Evolutionary conservation across 2,888 invertebrate genomes (phyloP).

Genomic region (Orchesella flavescens): DNA sequence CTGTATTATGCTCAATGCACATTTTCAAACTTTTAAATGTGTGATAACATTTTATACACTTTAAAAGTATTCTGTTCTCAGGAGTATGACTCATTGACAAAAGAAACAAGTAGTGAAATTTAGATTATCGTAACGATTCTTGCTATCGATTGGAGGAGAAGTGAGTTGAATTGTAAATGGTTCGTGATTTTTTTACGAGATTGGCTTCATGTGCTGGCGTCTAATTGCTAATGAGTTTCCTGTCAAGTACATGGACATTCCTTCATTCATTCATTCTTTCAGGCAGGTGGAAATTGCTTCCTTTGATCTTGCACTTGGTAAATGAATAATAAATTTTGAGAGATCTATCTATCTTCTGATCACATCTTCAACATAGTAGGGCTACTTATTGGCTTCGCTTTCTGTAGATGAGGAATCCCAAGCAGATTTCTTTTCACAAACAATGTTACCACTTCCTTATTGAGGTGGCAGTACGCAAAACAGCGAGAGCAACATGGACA

Average conservation of each 20-base stretch:
- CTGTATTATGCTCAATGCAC: too few relatives aligned
- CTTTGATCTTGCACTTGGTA: too few relatives aligned
- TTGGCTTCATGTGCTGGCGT: not conserved
- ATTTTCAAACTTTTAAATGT: too few relatives aligned
- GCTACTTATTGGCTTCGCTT: too few relatives aligned
- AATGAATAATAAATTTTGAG: too few relatives aligned
- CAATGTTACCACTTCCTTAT: conserved; percentile 27
- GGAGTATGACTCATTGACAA: conserved; percentile 2
- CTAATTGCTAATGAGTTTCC: conserved; percentile 46
- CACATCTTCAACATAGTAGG: too few relatives aligned
- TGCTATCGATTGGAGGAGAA: not conserved
- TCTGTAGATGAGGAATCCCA: too few relatives aligned
- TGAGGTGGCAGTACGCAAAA: not conserved
- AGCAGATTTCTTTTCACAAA: too few relatives aligned
- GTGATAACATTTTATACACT: too few relatives aligned
- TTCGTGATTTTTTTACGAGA: not conserved
- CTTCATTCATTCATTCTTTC: conserved; percentile 6
- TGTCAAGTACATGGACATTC: conserved; percentile 43
- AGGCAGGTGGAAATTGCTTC: too few relatives aligned
- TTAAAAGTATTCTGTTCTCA: not conserved
- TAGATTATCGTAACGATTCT: conserved; percentile 11
- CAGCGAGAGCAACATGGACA: too few relatives aligned
- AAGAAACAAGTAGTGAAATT: conserved; percentile 20
- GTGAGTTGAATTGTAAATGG: conserved; percentile 13
- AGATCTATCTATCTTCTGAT: too few relatives aligned